Evolutionary conservation across 2,888 invertebrate genomes (phyloP).

Genomic region (Coelopa pilipes): DNA sequence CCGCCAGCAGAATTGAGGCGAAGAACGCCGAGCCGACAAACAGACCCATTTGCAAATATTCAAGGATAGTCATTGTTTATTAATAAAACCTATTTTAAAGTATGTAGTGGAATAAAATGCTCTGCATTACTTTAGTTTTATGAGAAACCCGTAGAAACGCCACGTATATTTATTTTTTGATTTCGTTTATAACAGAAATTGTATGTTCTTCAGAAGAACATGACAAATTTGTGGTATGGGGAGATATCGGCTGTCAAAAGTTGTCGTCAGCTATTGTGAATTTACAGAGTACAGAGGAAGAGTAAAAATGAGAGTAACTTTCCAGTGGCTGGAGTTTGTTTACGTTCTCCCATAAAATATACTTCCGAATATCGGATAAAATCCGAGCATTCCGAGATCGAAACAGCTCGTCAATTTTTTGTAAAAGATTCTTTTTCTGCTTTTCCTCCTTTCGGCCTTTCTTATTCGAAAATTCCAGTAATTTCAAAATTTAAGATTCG

Average conservation of each 20-base stretch:
- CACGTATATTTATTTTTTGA: slow-evolving; percentile 39
- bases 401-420: too few species aligned
- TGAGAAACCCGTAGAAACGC: slow-evolving; percentile 30
- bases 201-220: neutral
- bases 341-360: neutral
- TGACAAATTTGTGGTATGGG: neutral
- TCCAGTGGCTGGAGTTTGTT: slow-evolving; percentile 1
- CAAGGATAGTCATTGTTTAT: slow-evolving; percentile 46
- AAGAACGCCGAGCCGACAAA: slow-evolving; percentile 52
- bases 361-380: neutral
- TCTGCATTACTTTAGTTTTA: slow-evolving; percentile 22
- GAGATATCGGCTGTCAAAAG: neutral
- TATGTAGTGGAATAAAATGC: neutral
- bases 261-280: slow-evolving; percentile 6
- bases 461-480: too few species aligned
- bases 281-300: too few species aligned
- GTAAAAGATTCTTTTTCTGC: too few species aligned
- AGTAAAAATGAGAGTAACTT: too few species aligned
- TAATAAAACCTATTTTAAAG: neutral
- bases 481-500: too few species aligned
- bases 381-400: too few species aligned
- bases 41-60: slow-evolving; percentile 49
- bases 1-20: slow-evolving; percentile 47
- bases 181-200: neutral
- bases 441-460: too few species aligned